Base-by-base conservation (phyloP, 2,888 invertebrate species). In the Tiliacea aurago region DNA sequence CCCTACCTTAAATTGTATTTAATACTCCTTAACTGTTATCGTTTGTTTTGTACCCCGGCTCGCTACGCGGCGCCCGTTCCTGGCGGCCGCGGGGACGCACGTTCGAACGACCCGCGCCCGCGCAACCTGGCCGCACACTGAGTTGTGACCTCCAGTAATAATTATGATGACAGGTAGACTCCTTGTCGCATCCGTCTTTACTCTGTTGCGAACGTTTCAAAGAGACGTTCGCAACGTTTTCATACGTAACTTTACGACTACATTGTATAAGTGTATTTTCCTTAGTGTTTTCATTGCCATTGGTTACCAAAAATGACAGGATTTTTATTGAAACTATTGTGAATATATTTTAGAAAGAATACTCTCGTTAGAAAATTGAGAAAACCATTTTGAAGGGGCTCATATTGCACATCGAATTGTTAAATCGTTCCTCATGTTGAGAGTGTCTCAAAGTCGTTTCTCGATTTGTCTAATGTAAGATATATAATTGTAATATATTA, bases 241-340 rank as follows among this genome's bases (percentile, higher is more conserved):
- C 94, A 95, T 95, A 95, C 95, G 95, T 95, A 96, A 95, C 91
- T 94, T 92, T 91, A 91, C 90, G 91, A 91, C 90, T 89, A 91
- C 91, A 91, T 90, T 88, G 86, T 91, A 86, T 94, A 92, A 93
- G 93, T 94, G 93, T 94, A 92, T 92, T 92, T 83, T 92, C 90
- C 91, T 93, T 93, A 93, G 92, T 90, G 92, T 94, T 94, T 93
- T 93, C 94, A 94, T 95, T 94, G 95, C 95, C 95, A 96, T 96
- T 95, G 95, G 96, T 96, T 96, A 96, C 96, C 96, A 96, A 95
- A 95, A 95, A 95, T 95, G 95, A 96, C 96, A 96, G 96, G 96
- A 96, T 95, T 93, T 94, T 93, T 93, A 94, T 91, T 93, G 89
- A 94, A 93, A 95, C 92, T 91, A 93, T 95, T 95, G 94, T 95